A percentile compares a stretch with the other conserved stretches of the same genome.
Evolutionary conservation across 2,113 vertebrate species (phyloP).

Genomic region (Procavia capensis): DNA sequence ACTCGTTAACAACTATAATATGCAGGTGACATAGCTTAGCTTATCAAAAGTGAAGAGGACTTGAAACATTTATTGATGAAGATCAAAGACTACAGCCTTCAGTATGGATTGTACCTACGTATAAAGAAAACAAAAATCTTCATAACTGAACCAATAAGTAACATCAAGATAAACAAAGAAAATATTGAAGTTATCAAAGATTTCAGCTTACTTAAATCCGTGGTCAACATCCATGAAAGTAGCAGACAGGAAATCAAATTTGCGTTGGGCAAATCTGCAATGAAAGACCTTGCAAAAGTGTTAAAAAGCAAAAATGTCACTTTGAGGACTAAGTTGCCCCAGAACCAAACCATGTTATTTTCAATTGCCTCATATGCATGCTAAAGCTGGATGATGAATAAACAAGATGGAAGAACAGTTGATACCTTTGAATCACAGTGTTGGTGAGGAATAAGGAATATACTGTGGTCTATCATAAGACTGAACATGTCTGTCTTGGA

Average conservation of each 20-base stretch:
- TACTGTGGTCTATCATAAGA: neutral
- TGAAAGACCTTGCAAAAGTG: neutral
- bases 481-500: neutral
- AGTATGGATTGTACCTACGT: too few species aligned
- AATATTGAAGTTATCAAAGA: neutral
- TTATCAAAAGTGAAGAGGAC: neutral
- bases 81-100: too few species aligned
- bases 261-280: neutral
- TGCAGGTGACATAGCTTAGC: neutral
- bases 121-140: neutral
- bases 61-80: neutral
- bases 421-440: too few species aligned
- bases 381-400: too few species aligned
- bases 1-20: neutral
- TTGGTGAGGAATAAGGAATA: neutral
- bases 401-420: neutral
- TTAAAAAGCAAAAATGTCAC: neutral
- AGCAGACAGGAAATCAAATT: neutral
- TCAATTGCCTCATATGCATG: neutral
- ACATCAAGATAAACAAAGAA: neutral
- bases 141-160: neutral
- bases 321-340: neutral
- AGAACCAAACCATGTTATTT: neutral
- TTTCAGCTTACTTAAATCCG: neutral
- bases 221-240: neutral